Percentiles rank a stretch among this genome's conserved stretches.
Evolutionary conservation across 2,888 invertebrate genomes (phyloP).

Genomic region (Lasius fuliginosus): DNA sequence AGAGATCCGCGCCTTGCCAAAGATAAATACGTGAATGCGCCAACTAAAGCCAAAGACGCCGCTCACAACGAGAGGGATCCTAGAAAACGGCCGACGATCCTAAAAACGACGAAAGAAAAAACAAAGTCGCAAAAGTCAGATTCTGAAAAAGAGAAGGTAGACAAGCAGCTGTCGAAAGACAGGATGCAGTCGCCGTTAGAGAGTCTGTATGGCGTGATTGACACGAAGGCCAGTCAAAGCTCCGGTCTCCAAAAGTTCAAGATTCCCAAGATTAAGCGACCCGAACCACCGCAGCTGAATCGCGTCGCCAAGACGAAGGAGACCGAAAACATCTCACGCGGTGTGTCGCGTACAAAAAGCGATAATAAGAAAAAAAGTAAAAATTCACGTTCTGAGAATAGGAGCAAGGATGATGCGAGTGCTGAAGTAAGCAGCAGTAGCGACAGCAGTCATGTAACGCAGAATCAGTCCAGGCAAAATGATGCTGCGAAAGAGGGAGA

Average conservation of each 20-base stretch:
- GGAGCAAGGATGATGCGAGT: slow-evolving; percentile 68
- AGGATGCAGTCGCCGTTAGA: slow-evolving; percentile 86
- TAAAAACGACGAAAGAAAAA: slow-evolving; percentile 64
- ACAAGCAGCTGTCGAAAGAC: slow-evolving; percentile 77
- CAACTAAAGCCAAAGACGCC: slow-evolving; percentile 62
- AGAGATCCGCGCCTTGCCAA: slow-evolving; percentile 79
- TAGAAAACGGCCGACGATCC: slow-evolving; percentile 46
- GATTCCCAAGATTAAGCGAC: slow-evolving; percentile 87
- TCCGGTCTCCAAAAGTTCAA: slow-evolving; percentile 87
- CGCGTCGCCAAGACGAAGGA: slow-evolving; percentile 34
- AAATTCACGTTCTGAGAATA: not conserved
- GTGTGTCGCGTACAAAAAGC: slow-evolving; percentile 32
- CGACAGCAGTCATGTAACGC: slow-evolving; percentile 62
- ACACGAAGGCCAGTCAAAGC: slow-evolving; percentile 85
- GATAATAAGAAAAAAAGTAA: slow-evolving; percentile 12
- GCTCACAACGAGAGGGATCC: slow-evolving; percentile 74
- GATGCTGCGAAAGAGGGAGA: slow-evolving; percentile 22
- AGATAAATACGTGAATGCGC: slow-evolving; percentile 62
- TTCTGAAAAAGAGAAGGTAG: slow-evolving; percentile 68
- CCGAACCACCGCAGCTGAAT: slow-evolving; percentile 72
- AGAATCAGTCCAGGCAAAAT: slow-evolving; percentile 31
- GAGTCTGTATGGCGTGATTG: slow-evolving; percentile 86
- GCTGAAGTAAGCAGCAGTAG: slow-evolving; percentile 78
- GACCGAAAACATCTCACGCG: not conserved
- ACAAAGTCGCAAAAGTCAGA: slow-evolving; percentile 65